phyloP scores from a whole-genome alignment of 1,140 invertebrate genomes.

The Zophobas atratus region DNA sequence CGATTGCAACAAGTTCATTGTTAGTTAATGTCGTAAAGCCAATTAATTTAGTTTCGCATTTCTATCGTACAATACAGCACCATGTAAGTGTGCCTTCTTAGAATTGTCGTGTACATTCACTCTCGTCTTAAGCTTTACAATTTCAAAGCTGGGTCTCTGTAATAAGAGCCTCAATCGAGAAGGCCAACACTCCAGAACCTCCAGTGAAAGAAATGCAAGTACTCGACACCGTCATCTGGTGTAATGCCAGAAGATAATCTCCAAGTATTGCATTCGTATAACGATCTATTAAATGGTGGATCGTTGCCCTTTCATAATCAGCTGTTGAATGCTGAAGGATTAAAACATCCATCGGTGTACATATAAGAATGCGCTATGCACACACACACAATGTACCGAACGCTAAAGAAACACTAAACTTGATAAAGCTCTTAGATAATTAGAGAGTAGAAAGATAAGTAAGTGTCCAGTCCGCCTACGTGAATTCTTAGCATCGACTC shows the following conservation, averaged over 20 bases:
- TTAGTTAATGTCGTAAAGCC: too few species aligned
- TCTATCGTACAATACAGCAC: too few species aligned
- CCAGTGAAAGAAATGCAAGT: constrained; percentile 20
- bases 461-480: constrained; percentile 64
- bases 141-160: too few species aligned
- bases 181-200: not conserved
- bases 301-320: constrained; percentile 53
- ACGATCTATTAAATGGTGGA: constrained; percentile 42
- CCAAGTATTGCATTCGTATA: constrained; percentile 12
- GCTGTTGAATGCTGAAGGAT: constrained; percentile 52
- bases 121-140: too few species aligned
- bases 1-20: too few species aligned
- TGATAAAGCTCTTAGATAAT: constrained; percentile 65
- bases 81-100: too few species aligned
- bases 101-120: too few species aligned
- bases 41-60: too few species aligned
- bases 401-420: constrained; percentile 60
- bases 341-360: constrained; percentile 50
- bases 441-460: constrained; percentile 64
- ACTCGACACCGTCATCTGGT: constrained; percentile 9
- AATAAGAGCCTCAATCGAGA: not conserved
- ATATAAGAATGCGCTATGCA: constrained; percentile 54
- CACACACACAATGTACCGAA: constrained; percentile 54
- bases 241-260: constrained; percentile 23
- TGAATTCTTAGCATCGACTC: constrained; percentile 56